Evolutionary conservation across 2,113 vertebrate species (phyloP).

Genomic region (Hemiprocne comata): DNA sequence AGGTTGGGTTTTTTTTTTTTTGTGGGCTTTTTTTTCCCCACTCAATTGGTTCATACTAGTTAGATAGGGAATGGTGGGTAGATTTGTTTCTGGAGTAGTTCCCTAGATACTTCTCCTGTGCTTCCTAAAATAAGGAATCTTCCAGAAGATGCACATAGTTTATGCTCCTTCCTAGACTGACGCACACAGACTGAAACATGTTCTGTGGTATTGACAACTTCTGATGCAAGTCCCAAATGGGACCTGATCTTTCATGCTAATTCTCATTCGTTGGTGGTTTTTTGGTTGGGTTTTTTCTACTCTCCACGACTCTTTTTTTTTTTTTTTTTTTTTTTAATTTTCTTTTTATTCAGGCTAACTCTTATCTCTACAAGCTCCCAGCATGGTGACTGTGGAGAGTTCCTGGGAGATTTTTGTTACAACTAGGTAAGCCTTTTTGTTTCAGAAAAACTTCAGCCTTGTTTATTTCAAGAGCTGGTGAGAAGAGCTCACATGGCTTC

Average conservation of each 20-base stretch:
- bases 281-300: background rate
- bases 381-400: background rate
- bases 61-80: background rate
- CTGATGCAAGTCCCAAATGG: background rate
- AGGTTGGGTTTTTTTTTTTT: too few relatives aligned
- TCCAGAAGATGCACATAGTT: background rate
- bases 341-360: background rate
- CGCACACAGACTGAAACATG: rapidly evolving
- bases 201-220: background rate
- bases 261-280: rapidly evolving
- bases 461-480: conserved; percentile 3
- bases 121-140: background rate
- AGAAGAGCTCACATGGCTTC: background rate
- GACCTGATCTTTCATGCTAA: background rate
- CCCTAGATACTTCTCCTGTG: background rate
- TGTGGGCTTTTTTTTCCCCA: background rate
- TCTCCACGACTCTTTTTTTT: background rate
- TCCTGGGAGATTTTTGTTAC: background rate
- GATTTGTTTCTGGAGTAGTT: background rate
- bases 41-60: background rate
- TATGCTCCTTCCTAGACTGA: background rate
- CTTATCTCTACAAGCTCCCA: background rate
- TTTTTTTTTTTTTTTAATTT: background rate
- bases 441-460: background rate
- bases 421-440: background rate